Evolutionary conservation across 2,113 vertebrate genomes (phyloP).

Genomic region (Pyrgilauda ruficollis): DNA sequence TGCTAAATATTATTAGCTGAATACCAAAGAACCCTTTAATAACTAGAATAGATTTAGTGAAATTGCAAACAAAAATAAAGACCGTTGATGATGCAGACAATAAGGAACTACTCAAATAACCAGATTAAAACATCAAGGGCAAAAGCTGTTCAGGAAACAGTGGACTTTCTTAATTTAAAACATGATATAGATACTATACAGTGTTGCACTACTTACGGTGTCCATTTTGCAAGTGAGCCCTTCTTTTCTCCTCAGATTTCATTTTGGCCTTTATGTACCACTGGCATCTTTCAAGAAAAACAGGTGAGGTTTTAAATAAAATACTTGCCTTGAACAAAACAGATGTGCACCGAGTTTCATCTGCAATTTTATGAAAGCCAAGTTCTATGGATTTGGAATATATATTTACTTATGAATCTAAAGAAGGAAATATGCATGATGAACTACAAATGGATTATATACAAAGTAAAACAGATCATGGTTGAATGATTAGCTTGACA

Average conservation of each 20-base stretch:
- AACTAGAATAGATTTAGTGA: not conserved
- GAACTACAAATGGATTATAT: not conserved
- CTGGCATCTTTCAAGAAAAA: slow-evolving; percentile 85
- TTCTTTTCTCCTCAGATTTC: slow-evolving; percentile 95
- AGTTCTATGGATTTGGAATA: not conserved
- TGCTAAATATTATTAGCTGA: not conserved
- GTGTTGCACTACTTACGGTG: slow-evolving; percentile 80
- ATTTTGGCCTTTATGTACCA: slow-evolving; percentile 98
- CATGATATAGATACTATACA: not conserved
- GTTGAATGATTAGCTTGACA: not conserved
- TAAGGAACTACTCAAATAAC: not conserved
- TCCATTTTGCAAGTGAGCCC: slow-evolving; percentile 89
- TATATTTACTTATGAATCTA: not conserved
- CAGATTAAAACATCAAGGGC: not conserved
- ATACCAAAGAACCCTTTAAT: not conserved
- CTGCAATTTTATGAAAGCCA: not conserved
- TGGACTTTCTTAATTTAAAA: not conserved
- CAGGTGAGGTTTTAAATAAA: slow-evolving; percentile 16
- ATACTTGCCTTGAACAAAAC: not conserved
- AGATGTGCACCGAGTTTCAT: not conserved
- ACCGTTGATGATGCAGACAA: not conserved
- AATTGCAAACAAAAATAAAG: not conserved
- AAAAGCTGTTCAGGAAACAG: not conserved
- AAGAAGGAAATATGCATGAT: not conserved
- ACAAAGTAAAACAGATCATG: not conserved